These are phyloP conservation scores for Tenthredo notha DNA, from an alignment of 2,888 invertebrate genomes.

Conservation along the genomic window DNA sequence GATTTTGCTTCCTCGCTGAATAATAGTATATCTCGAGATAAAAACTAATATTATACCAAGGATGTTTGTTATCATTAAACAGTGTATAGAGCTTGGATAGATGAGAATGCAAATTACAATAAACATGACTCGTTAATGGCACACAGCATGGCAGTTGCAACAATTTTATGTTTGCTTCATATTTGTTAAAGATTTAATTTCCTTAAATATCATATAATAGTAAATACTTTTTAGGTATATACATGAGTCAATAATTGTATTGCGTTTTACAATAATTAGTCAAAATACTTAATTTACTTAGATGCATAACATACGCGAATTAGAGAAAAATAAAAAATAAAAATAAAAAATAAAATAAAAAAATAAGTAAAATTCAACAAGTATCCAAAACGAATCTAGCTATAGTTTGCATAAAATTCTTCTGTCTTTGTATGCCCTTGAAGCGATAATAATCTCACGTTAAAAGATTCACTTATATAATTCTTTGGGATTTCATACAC, in stretches of 20 bases:
- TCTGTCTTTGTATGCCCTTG: background rate
- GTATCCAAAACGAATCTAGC: conserved; percentile 6
- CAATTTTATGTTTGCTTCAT: conserved; percentile 64
- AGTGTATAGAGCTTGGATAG: conserved; percentile 57
- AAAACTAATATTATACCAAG: conserved; percentile 16
- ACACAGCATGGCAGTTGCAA: conserved; percentile 78
- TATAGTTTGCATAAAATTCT: conserved; percentile 33
- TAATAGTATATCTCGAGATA: background rate
- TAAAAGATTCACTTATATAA: conserved; percentile 3
- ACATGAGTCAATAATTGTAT: conserved; percentile 69
- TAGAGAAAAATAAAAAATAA: background rate
- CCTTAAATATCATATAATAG: conserved; percentile 57
- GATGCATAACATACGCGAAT: conserved; percentile 19
- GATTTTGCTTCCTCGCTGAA: background rate
- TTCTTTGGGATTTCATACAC: background rate
- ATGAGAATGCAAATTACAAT: conserved; percentile 67
- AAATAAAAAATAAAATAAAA: conserved; percentile 8
- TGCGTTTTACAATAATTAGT: conserved; percentile 55
- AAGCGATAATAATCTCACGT: conserved; percentile 13
- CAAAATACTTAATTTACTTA: conserved; percentile 42
- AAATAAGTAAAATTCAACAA: conserved; percentile 24
- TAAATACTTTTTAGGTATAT: conserved; percentile 66
- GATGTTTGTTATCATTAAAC: conserved; percentile 43
- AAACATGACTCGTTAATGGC: conserved; percentile 75
- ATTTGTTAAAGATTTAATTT: conserved; percentile 57